A percentile compares a stretch with the other conserved stretches of the same genome.
Conservation (phyloP, 2,113 vertebrate genomes). For the Delphinus delphis region DNA sequence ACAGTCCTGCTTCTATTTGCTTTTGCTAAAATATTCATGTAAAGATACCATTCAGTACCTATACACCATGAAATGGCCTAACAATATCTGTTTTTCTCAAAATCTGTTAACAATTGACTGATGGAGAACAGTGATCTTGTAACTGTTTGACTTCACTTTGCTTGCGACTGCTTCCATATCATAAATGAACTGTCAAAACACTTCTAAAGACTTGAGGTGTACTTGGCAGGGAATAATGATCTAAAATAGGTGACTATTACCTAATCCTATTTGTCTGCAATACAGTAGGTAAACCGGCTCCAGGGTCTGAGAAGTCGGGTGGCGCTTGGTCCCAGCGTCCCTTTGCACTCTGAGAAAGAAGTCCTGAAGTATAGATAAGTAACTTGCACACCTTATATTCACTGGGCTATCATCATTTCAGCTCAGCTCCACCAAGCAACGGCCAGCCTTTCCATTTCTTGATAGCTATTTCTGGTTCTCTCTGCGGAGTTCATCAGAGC, state of each 20-base stretch:
- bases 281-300: not conserved
- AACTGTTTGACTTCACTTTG: not conserved
- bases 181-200: not conserved
- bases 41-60: not conserved
- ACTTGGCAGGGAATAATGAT: not conserved
- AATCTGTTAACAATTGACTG: not conserved
- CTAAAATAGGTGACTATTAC: not conserved
- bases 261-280: not conserved
- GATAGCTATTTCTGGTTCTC: not conserved
- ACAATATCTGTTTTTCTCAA: conserved; percentile 33
- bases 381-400: not conserved
- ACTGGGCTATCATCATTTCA: not conserved
- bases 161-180: not conserved
- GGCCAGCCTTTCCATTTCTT: not conserved
- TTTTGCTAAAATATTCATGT: conserved; percentile 24
- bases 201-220: not conserved
- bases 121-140: not conserved
- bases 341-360: not conserved
- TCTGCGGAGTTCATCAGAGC: not conserved
- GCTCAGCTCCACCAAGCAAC: not conserved
- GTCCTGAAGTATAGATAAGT: not conserved
- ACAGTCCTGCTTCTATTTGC: not conserved
- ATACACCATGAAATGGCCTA: not conserved
- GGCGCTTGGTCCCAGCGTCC: not conserved
- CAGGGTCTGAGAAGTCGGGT: not conserved